Conservation (phyloP, 2,888 invertebrate genomes). For the Cantharis rufa region DNA sequence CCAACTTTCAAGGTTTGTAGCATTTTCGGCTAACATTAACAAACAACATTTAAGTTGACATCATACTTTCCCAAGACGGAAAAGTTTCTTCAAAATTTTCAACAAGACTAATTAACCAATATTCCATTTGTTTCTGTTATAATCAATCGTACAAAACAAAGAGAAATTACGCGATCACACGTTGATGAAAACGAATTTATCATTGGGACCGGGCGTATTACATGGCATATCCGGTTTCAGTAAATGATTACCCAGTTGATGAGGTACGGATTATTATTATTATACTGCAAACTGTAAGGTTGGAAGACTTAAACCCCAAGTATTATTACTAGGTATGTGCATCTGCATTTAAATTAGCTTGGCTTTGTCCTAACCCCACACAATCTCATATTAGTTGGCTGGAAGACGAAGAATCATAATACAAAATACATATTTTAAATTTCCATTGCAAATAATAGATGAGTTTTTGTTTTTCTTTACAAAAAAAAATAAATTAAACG, state of each 20-base stretch:
- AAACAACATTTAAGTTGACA: not conserved
- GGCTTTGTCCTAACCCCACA: not conserved
- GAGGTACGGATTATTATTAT: not conserved
- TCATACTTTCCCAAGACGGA: not conserved
- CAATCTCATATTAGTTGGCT: not conserved
- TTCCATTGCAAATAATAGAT: not conserved
- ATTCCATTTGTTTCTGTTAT: not conserved
- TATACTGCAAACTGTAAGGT: not conserved
- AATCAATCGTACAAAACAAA: not conserved
- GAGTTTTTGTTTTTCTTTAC: not conserved
- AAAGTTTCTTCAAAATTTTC: not conserved
- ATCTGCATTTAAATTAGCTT: conserved; percentile 32
- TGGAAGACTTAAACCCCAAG: not conserved
- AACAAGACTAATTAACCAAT: not conserved
- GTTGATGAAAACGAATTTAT: not conserved
- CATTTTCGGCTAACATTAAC: not conserved
- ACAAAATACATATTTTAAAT: not conserved
- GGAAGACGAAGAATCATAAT: not conserved
- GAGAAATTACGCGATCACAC: not conserved
- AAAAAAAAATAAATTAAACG: not conserved
- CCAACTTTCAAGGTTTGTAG: not conserved
- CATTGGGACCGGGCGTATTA: not conserved
- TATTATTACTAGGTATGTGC: conserved; percentile 6
- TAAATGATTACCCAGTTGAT: not conserved
- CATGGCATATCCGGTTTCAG: not conserved